Conservation (phyloP, 2,888 invertebrate genomes). For the Portevinia maculata region DNA sequence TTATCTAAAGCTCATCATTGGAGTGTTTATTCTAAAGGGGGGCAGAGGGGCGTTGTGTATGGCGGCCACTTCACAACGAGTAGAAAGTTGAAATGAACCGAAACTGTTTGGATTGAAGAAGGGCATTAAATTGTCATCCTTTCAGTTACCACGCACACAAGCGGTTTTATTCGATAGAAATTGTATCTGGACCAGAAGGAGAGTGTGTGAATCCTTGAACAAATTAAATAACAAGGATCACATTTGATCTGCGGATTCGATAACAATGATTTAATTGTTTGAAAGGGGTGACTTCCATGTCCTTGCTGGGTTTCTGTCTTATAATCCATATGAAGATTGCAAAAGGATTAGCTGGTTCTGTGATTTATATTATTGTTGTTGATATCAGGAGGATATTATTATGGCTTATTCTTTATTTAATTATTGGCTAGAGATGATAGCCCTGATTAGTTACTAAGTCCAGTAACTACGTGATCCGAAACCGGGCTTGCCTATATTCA, state of each 20-base stretch:
- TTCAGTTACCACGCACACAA: conserved; percentile 58
- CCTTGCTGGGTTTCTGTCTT: conserved; percentile 28
- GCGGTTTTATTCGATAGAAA: conserved; percentile 62
- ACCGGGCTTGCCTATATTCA: too few species aligned
- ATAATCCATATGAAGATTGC: too few species aligned
- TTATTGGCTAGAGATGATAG: too few species aligned
- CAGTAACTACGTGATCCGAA: too few species aligned
- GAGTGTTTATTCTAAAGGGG: conserved; percentile 60
- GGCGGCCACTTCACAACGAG: conserved; percentile 5
- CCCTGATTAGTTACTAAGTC: too few species aligned
- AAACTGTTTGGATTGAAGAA: conserved; percentile 40
- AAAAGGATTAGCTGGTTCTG: too few species aligned
- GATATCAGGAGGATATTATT: too few species aligned
- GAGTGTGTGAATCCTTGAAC: conserved; percentile 61
- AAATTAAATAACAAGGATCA: conserved; percentile 60
- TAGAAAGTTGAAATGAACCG: conserved; percentile 24
- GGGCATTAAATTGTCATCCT: conserved; percentile 56
- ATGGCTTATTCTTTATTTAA: too few species aligned
- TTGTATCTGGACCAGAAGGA: conserved; percentile 64
- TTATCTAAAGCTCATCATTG: conserved; percentile 69
- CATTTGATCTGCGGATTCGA: conserved; percentile 67
- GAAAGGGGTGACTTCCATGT: conserved; percentile 43
- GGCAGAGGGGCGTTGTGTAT: not conserved
- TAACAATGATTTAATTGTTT: conserved; percentile 65
- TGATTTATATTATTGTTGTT: too few species aligned